Conservation (phyloP, 2,797 vertebrate genomes). For the Tragelaphus eurycerus region DNA sequence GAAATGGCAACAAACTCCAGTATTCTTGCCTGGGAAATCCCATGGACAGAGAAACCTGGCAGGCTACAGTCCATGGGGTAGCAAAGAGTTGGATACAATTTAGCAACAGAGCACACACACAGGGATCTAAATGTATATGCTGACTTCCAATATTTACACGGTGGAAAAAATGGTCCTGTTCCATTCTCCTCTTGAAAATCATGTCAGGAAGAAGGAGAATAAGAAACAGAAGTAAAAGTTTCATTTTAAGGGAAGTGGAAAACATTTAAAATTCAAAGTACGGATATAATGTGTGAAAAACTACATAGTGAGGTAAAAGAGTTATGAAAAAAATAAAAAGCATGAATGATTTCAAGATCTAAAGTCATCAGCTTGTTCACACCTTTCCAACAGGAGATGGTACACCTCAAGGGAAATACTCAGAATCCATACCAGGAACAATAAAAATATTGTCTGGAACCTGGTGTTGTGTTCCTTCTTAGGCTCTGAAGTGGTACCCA, state of each 20-base stretch:
- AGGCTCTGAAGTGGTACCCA: not conserved
- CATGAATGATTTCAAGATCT: not conserved
- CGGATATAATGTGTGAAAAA: not conserved
- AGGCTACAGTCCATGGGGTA: not conserved
- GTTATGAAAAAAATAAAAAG: not conserved
- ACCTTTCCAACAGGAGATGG: not conserved
- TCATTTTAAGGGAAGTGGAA: not conserved
- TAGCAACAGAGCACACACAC: not conserved
- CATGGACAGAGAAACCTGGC: not conserved
- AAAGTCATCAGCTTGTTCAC: not conserved
- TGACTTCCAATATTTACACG: not conserved
- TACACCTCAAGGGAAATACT: not conserved
- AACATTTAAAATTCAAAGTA: not conserved
- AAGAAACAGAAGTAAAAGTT: not conserved
- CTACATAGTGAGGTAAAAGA: not conserved
- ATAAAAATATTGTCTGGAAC: not conserved
- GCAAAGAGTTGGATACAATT: not conserved
- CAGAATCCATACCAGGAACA: not conserved
- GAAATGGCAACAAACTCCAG: not conserved
- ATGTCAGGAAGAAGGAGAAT: not conserved
- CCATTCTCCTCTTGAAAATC: not conserved
- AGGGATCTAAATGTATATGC: not conserved
- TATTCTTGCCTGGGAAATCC: not conserved
- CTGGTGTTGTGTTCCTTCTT: not conserved
- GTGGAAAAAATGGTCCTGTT: not conserved